These are phyloP conservation scores for Orestias chungarensis DNA, from an alignment of 2,797 vertebrate species.

Conservation along the genomic window DNA sequence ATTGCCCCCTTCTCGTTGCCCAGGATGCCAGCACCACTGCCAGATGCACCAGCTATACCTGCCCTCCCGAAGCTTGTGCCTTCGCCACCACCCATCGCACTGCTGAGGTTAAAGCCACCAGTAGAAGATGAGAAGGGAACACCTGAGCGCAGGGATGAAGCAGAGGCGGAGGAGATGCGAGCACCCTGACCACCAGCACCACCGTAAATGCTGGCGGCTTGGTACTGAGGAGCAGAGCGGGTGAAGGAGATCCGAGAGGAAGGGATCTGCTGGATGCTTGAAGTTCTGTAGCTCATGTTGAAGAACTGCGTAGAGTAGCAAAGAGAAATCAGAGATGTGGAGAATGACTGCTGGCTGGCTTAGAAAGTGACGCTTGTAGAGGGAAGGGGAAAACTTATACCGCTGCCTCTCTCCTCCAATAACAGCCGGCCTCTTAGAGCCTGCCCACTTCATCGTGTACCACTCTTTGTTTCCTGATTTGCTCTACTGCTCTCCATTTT, in stretches of 20 bases:
- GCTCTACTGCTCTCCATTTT: conserved; percentile 47
- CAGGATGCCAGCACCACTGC: conserved; percentile 42
- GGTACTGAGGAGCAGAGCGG: conserved; percentile 59
- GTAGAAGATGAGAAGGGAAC: conserved; percentile 64
- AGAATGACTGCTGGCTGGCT: conserved; percentile 47
- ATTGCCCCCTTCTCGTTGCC: conserved; percentile 90
- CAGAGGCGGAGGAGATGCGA: conserved; percentile 70
- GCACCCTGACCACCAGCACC: conserved; percentile 65
- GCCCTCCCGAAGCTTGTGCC: conserved; percentile 50
- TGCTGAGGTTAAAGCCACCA: conserved; percentile 80
- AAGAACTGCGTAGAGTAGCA: conserved; percentile 30
- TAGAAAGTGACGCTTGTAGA: conserved; percentile 61
- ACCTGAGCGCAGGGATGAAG: conserved; percentile 61
- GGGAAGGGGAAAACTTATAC: conserved; percentile 76
- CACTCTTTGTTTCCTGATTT: conserved; percentile 54
- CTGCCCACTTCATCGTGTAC: conserved; percentile 71
- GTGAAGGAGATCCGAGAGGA: conserved; percentile 51
- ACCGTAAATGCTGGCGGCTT: conserved; percentile 66
- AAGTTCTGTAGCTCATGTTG: conserved; percentile 65
- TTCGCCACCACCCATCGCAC: conserved; percentile 67
- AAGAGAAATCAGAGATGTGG: conserved; percentile 40
- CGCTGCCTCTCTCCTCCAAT: conserved; percentile 69
- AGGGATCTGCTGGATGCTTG: conserved; percentile 21
- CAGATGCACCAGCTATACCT: conserved; percentile 20
- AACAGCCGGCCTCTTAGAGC: conserved; percentile 65